Evolutionary conservation across 2,797 vertebrate species (phyloP).

Genomic region (Epinephelus awoara): DNA sequence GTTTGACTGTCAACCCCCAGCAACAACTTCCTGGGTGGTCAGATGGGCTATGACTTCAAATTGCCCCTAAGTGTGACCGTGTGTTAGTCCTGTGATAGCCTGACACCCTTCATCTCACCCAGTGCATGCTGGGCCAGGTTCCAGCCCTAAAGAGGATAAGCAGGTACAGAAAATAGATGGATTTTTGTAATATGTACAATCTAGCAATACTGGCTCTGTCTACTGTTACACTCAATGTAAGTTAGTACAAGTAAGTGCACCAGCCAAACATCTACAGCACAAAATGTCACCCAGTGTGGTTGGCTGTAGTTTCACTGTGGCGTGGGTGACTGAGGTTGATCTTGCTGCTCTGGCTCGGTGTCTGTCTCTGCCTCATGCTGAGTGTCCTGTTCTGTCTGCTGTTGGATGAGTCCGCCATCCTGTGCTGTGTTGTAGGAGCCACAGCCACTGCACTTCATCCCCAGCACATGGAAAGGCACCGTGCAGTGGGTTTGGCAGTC

Average conservation of each 20-base stretch:
- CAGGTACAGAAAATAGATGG: conserved; percentile 23
- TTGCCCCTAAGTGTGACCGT: not conserved
- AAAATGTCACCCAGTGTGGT: not conserved
- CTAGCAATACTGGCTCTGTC: not conserved
- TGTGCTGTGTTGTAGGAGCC: conserved; percentile 95
- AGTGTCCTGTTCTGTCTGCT: conserved; percentile 27
- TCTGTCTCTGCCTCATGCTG: conserved; percentile 52
- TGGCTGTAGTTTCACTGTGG: conserved; percentile 6
- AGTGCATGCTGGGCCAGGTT: conserved; percentile 39
- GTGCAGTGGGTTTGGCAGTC: conserved; percentile 92
- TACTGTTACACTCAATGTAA: conserved; percentile 17
- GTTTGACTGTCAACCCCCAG: not conserved
- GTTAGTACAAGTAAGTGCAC: not conserved
- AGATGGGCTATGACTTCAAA: not conserved
- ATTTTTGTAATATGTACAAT: conserved; percentile 23
- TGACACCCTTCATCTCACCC: not conserved
- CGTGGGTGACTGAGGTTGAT: conserved; percentile 29
- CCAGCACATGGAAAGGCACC: conserved; percentile 93
- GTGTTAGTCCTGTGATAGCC: conserved; percentile 3
- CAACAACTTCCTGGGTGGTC: not conserved
- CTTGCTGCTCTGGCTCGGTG: conserved; percentile 59
- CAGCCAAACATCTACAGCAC: not conserved
- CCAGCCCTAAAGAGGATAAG: not conserved
- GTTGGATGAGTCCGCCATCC: conserved; percentile 85
- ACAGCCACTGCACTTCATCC: conserved; percentile 93